Conservation (phyloP, 2,797 vertebrate species). For the Carduelis carduelis region DNA sequence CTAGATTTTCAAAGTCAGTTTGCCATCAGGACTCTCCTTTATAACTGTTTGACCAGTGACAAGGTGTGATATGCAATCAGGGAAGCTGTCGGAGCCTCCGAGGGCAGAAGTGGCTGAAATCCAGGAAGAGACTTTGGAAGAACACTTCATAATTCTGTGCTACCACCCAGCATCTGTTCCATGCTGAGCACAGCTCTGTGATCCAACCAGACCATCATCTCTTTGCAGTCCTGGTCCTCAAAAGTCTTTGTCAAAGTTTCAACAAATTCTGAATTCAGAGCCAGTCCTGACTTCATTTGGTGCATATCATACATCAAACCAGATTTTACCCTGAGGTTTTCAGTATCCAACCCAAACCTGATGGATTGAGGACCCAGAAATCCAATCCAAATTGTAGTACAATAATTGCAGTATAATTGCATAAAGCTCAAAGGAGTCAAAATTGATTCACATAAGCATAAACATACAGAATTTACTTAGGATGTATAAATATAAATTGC, state of each 20-base stretch:
- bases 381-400: neutral
- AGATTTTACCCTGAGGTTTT: neutral
- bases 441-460: neutral
- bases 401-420: neutral
- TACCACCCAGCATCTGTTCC: neutral
- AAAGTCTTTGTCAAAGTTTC: neutral
- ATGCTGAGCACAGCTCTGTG: neutral
- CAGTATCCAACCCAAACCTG: neutral
- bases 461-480: neutral
- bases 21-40: neutral
- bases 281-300: neutral
- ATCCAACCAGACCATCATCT: neutral
- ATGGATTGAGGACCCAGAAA: neutral
- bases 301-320: neutral
- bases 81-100: neutral
- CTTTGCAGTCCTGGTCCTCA: neutral
- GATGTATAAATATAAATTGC: neutral
- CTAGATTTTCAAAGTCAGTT: neutral
- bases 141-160: neutral
- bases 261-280: neutral
- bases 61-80: accelerated
- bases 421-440: neutral
- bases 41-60: neutral
- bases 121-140: neutral
- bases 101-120: neutral